A percentile compares a stretch with the other conserved stretches of the same genome.
These are phyloP conservation scores for Oreochromis niloticus DNA, from an alignment of 2,113 vertebrate species.

Conservation along the genomic window DNA sequence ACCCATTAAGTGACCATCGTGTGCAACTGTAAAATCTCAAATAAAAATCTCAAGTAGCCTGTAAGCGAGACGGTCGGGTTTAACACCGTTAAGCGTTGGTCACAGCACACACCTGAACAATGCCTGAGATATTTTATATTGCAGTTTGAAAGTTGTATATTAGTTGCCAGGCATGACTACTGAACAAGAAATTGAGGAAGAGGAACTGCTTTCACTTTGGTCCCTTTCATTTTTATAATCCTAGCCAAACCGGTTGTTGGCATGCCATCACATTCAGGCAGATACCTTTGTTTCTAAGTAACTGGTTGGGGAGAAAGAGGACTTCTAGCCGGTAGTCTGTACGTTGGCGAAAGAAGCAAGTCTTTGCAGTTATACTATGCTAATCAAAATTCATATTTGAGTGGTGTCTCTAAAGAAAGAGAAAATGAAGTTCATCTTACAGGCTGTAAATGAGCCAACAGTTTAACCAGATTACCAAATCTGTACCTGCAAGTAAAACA, in stretches of 20 bases:
- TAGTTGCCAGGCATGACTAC: background rate
- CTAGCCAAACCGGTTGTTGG: background rate
- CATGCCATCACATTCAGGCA: background rate
- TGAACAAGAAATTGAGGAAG: background rate
- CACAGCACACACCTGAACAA: too few relatives aligned
- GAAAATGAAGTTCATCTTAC: background rate
- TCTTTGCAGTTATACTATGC: background rate
- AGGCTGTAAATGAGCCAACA: background rate
- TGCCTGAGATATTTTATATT: background rate
- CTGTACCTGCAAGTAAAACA: background rate
- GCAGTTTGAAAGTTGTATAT: background rate
- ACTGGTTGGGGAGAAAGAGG: background rate
- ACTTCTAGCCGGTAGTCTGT: fast-evolving
- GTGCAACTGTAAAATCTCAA: background rate
- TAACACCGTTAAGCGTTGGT: background rate
- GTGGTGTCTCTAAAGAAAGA: background rate
- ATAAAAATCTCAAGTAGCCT: background rate
- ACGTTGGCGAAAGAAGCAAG: fast-evolving
- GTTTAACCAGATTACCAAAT: background rate
- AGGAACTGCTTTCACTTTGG: background rate
- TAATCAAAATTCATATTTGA: background rate
- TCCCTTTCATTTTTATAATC: background rate
- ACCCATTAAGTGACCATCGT: background rate
- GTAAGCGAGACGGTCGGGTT: background rate
- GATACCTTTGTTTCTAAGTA: background rate